A percentile compares a stretch with the other conserved stretches of the same genome.
Conservation (phyloP, 2,113 vertebrate genomes). For the Microtus richardsoni region DNA sequence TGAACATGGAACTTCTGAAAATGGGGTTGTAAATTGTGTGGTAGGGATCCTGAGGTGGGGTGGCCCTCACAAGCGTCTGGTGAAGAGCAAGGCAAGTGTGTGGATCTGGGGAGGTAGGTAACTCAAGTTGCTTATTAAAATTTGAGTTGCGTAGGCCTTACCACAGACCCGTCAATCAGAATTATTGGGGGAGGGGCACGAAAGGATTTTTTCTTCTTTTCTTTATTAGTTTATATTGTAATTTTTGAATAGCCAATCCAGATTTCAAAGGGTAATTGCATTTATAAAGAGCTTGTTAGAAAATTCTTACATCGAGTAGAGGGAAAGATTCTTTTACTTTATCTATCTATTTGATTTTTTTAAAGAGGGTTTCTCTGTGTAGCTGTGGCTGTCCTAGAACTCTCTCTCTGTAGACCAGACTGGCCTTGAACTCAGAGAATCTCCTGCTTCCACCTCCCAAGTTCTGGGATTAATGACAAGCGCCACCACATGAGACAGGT, state of each 20-base stretch:
- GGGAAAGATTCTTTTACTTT: background rate
- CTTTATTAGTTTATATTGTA: conserved; percentile 5
- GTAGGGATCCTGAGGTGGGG: background rate
- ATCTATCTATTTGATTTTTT: no score
- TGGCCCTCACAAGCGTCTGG: background rate
- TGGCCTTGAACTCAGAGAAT: background rate
- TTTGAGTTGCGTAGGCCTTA: background rate
- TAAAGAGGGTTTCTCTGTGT: background rate
- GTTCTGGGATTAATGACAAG: background rate
- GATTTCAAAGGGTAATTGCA: conserved; percentile 36
- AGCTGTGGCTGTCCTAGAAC: background rate
- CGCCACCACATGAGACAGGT: background rate
- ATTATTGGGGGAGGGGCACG: background rate
- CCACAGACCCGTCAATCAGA: background rate
- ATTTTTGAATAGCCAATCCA: conserved; percentile 24
- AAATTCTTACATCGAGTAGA: background rate
- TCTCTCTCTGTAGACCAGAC: background rate
- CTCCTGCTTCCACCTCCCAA: background rate
- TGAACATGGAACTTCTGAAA: background rate
- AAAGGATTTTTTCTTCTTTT: background rate
- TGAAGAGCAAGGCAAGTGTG: background rate
- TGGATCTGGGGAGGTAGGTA: no score
- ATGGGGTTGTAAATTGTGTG: background rate
- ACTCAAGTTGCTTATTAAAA: background rate
- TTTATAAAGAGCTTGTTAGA: conserved; percentile 42